These are phyloP conservation scores for Xiphophorus couchianus DNA, from an alignment of 2,113 vertebrate genomes.

Conservation along the genomic window DNA sequence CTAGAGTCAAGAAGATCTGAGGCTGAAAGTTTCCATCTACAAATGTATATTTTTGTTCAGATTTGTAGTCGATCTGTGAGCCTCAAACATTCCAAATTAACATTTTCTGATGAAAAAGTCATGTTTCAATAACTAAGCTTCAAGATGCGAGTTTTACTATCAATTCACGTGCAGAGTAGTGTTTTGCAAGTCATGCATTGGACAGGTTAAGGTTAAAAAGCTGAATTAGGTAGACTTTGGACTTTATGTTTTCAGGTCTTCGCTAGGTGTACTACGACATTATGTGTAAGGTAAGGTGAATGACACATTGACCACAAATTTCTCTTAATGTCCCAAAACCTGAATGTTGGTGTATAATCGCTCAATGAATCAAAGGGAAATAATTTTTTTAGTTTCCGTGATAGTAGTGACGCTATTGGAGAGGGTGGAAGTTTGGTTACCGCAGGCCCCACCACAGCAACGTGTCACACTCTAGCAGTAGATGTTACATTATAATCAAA, in stretches of 20 bases:
- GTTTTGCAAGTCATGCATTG: not conserved
- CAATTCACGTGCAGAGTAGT: not conserved
- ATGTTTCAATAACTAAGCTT: not conserved
- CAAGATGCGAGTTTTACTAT: not conserved
- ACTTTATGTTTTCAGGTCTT: not conserved
- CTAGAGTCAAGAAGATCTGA: too few relatives aligned
- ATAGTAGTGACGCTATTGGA: slow-evolving; percentile 49
- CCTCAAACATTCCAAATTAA: not conserved
- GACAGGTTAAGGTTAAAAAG: not conserved
- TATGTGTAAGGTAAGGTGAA: not conserved
- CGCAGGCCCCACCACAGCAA: slow-evolving; percentile 28
- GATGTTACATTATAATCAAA: slow-evolving; percentile 3
- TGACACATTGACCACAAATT: slow-evolving; percentile 15
- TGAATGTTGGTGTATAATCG: slow-evolving; percentile 17
- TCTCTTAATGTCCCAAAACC: not conserved
- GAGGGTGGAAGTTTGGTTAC: slow-evolving; percentile 41
- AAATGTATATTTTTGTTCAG: too few relatives aligned
- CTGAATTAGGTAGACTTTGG: not conserved
- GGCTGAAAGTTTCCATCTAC: too few relatives aligned
- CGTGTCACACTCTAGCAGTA: not conserved
- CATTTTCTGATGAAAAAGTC: not conserved
- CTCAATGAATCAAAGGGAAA: slow-evolving; percentile 20
- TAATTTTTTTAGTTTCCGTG: slow-evolving; percentile 37
- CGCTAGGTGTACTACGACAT: not conserved
- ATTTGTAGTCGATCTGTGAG: not conserved